These are phyloP conservation scores for Hecatera dysodea DNA, from an alignment of 2,888 invertebrate genomes.

Conservation along the genomic window DNA sequence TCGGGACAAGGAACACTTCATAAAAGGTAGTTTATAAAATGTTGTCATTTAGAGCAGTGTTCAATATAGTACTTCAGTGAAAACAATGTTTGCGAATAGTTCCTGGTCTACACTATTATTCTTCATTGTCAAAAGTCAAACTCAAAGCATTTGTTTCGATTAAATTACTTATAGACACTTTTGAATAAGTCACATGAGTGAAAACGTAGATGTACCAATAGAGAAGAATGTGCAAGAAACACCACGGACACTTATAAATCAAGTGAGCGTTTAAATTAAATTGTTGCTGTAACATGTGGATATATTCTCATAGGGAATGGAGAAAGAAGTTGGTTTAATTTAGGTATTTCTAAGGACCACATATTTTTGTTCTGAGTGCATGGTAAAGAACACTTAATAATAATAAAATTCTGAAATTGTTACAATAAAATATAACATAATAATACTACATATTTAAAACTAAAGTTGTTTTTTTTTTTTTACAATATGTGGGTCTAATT, in stretches of 20 bases:
- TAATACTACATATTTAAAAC: no score
- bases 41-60: background rate
- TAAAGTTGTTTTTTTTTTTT: no score
- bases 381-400: background rate
- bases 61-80: background rate
- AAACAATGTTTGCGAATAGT: background rate
- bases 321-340: background rate
- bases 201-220: no score
- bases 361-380: background rate
- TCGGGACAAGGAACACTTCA: constrained; percentile 20
- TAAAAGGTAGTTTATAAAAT: background rate
- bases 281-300: background rate
- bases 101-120: background rate
- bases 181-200: no score
- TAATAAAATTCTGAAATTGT: no score
- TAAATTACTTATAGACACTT: no score
- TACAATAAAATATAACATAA: no score
- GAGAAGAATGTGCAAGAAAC: no score
- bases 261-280: background rate
- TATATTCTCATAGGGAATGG: background rate
- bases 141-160: no score
- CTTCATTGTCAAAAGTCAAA: no score
- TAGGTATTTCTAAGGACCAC: background rate
- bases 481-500: no score
- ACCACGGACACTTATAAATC: no score